phyloP scores from a whole-genome alignment of 2,113 vertebrate genomes.

The Nycticebus coucang region DNA sequence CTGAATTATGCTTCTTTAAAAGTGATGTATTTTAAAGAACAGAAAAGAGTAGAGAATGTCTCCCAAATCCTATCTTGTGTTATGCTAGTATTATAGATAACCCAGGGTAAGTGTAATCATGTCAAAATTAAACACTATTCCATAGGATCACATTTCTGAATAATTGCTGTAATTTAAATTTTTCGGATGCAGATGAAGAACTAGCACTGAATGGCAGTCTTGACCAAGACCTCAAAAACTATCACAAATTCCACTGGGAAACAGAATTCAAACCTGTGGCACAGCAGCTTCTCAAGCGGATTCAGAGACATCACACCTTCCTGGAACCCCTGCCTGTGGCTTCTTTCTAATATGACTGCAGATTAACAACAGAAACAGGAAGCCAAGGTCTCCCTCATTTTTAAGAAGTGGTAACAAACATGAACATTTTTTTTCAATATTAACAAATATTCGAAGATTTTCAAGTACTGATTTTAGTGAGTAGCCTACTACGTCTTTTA shows the following conservation, averaged over 20 bases:
- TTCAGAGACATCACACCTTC: slow-evolving; percentile 79
- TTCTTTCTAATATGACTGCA: slow-evolving; percentile 62
- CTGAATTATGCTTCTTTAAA: slow-evolving; percentile 27
- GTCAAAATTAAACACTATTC: background rate
- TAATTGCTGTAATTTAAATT: slow-evolving; percentile 39
- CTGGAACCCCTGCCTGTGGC: slow-evolving; percentile 65
- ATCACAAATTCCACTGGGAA: slow-evolving; percentile 92
- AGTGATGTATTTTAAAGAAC: background rate
- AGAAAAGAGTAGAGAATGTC: background rate
- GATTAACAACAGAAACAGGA: background rate
- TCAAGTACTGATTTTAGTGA: slow-evolving; percentile 57
- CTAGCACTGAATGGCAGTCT: slow-evolving; percentile 84
- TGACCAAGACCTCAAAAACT: slow-evolving; percentile 84
- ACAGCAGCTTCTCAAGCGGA: slow-evolving; percentile 88
- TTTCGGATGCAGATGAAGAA: slow-evolving; percentile 88
- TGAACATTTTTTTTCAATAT: background rate
- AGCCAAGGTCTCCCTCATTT: slow-evolving; percentile 22
- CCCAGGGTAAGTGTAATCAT: background rate
- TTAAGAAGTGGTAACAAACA: slow-evolving; percentile 32
- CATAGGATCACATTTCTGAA: background rate
- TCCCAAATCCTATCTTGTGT: background rate
- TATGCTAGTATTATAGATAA: background rate
- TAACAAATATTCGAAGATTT: slow-evolving; percentile 43
- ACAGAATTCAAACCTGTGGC: slow-evolving; percentile 93
- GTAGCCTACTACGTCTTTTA: slow-evolving; percentile 42